A percentile compares a stretch with the other conserved stretches of the same genome.
These are phyloP conservation scores for Prionailurus bengalensis DNA, from an alignment of 2,113 vertebrate species.

Conservation along the genomic window DNA sequence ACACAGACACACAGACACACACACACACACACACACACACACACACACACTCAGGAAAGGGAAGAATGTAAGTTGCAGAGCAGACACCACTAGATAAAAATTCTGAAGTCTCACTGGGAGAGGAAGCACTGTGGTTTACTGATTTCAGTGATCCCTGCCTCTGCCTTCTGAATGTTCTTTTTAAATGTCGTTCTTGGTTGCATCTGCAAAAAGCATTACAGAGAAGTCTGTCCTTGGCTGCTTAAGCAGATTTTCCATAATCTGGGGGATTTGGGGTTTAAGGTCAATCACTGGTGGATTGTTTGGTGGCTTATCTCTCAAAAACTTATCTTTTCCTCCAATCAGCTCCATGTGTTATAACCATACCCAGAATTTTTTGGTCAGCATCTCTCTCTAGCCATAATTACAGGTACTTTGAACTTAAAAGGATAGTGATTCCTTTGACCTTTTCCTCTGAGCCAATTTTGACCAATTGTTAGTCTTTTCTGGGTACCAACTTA, in stretches of 20 bases:
- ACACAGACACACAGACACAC: too few species aligned
- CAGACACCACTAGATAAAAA: rapidly evolving
- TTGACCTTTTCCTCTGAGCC: background rate
- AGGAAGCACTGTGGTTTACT: rapidly evolving
- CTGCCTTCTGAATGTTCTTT: background rate
- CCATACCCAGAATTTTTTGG: background rate
- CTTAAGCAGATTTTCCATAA: background rate
- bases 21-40: too few species aligned
- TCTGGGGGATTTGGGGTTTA: background rate
- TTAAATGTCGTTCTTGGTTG: background rate
- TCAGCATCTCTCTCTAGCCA: background rate
- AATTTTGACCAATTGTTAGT: background rate
- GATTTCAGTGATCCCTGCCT: background rate
- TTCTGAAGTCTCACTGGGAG: background rate
- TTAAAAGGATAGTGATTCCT: background rate
- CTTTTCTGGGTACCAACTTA: background rate
- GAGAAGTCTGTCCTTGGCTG: background rate
- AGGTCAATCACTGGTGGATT: background rate
- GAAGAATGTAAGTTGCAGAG: background rate
- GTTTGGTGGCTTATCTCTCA: background rate
- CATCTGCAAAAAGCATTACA: background rate
- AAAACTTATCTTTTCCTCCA: background rate
- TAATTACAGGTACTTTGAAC: background rate
- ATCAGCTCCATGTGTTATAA: background rate
- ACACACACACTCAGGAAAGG: background rate